These are phyloP conservation scores for Sebastes hubbsi DNA, from an alignment of 2,797 vertebrate genomes.

Conservation along the genomic window DNA sequence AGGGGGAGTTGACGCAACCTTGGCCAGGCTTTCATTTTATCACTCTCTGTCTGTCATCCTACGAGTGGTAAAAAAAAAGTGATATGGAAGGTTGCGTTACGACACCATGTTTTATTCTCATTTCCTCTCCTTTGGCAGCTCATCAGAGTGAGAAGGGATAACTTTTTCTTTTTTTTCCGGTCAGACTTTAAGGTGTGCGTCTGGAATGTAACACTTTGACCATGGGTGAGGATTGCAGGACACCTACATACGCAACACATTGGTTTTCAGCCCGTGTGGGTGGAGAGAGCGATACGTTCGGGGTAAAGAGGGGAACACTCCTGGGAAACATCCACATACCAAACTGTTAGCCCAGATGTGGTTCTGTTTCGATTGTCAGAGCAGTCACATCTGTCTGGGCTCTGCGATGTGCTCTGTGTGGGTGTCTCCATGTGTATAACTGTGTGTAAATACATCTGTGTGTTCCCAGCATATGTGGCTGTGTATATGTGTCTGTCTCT, in stretches of 20 bases:
- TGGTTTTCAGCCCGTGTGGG: constrained; percentile 22
- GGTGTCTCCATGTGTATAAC: constrained; percentile 33
- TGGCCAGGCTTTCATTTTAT: constrained; percentile 49
- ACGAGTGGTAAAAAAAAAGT: constrained; percentile 25
- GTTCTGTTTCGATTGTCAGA: constrained; percentile 51
- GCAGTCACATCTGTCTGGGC: constrained; percentile 67
- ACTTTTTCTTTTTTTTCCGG: neutral
- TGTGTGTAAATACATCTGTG: constrained; percentile 28
- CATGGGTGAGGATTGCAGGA: constrained; percentile 8
- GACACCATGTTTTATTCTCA: constrained; percentile 56
- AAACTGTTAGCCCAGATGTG: constrained; percentile 76
- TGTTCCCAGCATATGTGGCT: constrained; percentile 36
- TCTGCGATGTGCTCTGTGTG: constrained; percentile 22
- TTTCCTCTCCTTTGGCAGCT: constrained; percentile 40
- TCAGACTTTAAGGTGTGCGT: constrained; percentile 13
- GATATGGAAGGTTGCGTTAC: constrained; percentile 46
- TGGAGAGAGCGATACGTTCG: constrained; percentile 16
- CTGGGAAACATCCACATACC: constrained; percentile 56
- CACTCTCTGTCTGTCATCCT: constrained; percentile 37
- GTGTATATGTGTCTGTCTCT: constrained; percentile 7
- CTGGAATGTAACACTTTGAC: constrained; percentile 31
- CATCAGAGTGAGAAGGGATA: constrained; percentile 31
- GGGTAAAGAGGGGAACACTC: constrained; percentile 40
- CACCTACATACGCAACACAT: neutral
- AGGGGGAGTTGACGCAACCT: constrained; percentile 49